These are phyloP conservation scores for Ditula angustiorana DNA, from an alignment of 2,888 invertebrate genomes.

Conservation along the genomic window DNA sequence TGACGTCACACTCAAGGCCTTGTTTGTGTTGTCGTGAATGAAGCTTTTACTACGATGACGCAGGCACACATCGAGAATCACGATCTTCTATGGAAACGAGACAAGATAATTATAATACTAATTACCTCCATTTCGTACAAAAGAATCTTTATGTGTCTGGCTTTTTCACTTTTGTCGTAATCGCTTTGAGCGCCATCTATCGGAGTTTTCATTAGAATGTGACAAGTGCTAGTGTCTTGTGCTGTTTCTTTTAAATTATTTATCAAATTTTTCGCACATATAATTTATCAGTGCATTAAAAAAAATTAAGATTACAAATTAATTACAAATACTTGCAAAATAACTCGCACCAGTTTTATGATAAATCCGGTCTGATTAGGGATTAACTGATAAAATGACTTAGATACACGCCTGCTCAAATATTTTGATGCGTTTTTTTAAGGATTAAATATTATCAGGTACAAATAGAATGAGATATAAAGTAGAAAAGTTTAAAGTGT, in stretches of 20 bases:
- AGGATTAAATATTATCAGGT: not conserved
- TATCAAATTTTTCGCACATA: not conserved
- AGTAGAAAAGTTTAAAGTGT: not conserved
- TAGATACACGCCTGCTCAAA: not conserved
- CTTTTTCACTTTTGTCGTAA: not conserved
- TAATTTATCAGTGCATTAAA: not conserved
- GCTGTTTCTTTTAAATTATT: not conserved
- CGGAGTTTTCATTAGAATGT: not conserved
- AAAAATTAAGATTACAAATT: not conserved
- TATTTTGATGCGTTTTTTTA: conserved; percentile 1
- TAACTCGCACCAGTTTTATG: not conserved
- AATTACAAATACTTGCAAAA: not conserved
- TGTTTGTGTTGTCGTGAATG: not conserved
- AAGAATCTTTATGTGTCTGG: not conserved
- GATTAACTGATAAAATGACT: conserved; percentile 1
- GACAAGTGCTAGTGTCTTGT: not conserved
- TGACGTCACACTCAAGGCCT: conserved; percentile 13
- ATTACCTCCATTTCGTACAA: not conserved
- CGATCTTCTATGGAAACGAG: conserved; percentile 18
- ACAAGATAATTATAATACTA: conserved; percentile 28
- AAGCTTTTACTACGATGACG: conserved; percentile 32
- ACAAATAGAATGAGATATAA: not conserved
- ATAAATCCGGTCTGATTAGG: conserved; percentile 1
- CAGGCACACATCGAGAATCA: conserved; percentile 7
- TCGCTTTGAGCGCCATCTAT: not conserved